phyloP scores from a whole-genome alignment of 2,888 invertebrate genomes.

The Suillia variegata region DNA sequence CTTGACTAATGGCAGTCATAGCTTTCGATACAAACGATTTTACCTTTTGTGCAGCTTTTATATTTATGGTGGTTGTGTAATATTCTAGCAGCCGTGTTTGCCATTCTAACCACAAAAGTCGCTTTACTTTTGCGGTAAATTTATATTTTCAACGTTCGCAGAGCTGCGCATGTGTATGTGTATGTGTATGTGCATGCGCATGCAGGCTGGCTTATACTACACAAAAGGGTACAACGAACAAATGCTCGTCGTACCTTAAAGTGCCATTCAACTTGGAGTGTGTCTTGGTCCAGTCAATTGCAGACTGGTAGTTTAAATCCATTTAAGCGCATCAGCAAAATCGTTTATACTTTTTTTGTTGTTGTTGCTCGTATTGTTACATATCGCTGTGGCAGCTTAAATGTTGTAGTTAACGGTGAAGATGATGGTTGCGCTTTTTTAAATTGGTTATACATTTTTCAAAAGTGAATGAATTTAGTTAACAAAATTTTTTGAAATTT shows the following conservation, averaged over 20 bases:
- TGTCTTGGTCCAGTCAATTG: neutral
- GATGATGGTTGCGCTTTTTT: too few species aligned
- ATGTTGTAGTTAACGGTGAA: neutral
- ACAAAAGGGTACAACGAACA: neutral
- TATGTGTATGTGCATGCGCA: neutral
- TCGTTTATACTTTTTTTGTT: too few species aligned
- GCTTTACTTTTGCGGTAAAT: slow-evolving; percentile 15
- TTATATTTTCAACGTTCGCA: neutral
- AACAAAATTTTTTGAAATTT: too few species aligned
- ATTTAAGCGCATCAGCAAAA: neutral
- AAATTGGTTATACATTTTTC: too few species aligned
- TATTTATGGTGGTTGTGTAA: neutral
- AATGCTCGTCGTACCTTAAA: too few species aligned
- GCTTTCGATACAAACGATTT: neutral
- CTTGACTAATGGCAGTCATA: neutral
- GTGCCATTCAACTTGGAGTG: neutral
- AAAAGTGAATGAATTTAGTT: too few species aligned
- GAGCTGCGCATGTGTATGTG: neutral
- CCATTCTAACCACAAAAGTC: slow-evolving; percentile 14
- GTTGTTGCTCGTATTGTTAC: too few species aligned
- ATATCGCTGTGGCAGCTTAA: too few species aligned
- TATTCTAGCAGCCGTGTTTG: neutral
- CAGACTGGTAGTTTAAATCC: neutral
- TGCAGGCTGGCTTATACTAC: neutral
- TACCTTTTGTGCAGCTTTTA: neutral